A percentile compares a stretch with the other conserved stretches of the same genome.
phyloP scores from a whole-genome alignment of 1,140 invertebrate genomes.

The Cepaea nemoralis region DNA sequence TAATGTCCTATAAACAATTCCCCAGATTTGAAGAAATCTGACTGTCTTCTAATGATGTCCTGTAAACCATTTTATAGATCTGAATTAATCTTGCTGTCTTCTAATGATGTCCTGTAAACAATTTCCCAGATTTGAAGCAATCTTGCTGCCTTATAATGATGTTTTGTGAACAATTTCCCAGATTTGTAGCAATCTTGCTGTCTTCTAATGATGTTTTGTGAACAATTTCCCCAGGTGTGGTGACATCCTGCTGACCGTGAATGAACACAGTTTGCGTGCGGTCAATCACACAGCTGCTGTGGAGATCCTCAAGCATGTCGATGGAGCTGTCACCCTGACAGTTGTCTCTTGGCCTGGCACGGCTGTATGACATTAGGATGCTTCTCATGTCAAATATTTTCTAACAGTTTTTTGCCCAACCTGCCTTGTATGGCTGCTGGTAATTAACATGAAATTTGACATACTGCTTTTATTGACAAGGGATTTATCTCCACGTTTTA shows the following conservation, averaged over 20 bases:
- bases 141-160: background rate
- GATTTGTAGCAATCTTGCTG: no score
- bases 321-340: conserved; percentile 65
- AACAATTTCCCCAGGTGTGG: conserved; percentile 71
- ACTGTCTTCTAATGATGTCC: no score
- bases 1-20: no score
- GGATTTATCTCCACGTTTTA: background rate
- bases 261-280: conserved; percentile 72
- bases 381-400: background rate
- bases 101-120: no score
- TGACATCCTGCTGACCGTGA: conserved; percentile 74
- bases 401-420: background rate
- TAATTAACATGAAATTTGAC: background rate
- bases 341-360: conserved; percentile 72
- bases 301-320: conserved; percentile 67
- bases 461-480: background rate
- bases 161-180: background rate
- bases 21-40: no score
- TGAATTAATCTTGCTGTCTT: no score
- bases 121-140: no score
- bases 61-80: no score
- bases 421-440: background rate
- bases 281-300: conserved; percentile 73
- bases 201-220: background rate
- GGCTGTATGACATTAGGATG: conserved; percentile 59